Base-by-base conservation (phyloP, 1,140 invertebrate genomes). In the Anagrus nilaparvatae region DNA sequence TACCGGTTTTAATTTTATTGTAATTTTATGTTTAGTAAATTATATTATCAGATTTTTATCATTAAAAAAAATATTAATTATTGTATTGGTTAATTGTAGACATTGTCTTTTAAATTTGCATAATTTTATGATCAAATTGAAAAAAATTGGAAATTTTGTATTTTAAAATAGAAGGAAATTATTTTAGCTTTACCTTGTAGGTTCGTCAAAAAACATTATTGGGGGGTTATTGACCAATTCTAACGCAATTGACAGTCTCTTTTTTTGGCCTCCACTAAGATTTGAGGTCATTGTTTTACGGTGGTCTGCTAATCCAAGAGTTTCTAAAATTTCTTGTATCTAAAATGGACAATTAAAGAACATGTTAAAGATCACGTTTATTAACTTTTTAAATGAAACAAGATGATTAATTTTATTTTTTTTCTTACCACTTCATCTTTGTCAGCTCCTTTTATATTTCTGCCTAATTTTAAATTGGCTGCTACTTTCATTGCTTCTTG, bases 161-260 rank as follows among this genome's bases (percentile, higher is more conserved):
- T 19, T 3, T 40, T 12, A 27, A 5, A 14, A 24, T 24, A 23
- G 8, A n/a, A n/a, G n/a, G n/a, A n/a, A n/a, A n/a, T n/a, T n/a
- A 21, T 19, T 35, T 35, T 35, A n/a, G 20, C 16, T 18, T 60
- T 48, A 74, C 81, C 81, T 84, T 1, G 93, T 97, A 1, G 93
- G 93, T 61, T 98, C 93, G 60, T 98, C 94, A 59, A 97, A 95
- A 65, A 97, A 97, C 88, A 97, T 96, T 40, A 97, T 82, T 2
- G 85, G 84, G 16, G 94, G 94, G 67, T 97, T 97, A 64, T 92
- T 96, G 40, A 97, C 84, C 32, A 98, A 67, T 68, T 97, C 93
- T 39, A 95, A 68, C n/a, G 92, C 94, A 35, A 97, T 97, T 1
- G 91, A 93, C 5, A 98, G 72, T 50, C 94, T 78, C 62, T 98